Evolutionary conservation across 2,113 vertebrate genomes (phyloP).

Genomic region (Phrynosoma platyrhinos): DNA sequence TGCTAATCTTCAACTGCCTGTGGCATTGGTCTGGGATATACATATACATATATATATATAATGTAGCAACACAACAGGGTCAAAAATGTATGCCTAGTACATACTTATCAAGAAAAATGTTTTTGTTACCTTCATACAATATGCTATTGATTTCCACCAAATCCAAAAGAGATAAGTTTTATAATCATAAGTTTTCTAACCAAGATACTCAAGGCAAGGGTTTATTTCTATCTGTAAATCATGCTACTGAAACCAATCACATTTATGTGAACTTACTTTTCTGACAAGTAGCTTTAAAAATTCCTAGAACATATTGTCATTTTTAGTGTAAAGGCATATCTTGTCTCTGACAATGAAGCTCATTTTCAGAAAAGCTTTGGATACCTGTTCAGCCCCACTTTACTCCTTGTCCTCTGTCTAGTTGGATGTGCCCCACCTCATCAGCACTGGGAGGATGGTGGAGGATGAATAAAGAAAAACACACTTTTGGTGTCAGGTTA

Average conservation of each 20-base stretch:
- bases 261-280: background rate
- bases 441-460: too few relatives aligned
- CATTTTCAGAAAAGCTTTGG: too few relatives aligned
- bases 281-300: background rate
- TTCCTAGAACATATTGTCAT: background rate
- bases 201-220: background rate
- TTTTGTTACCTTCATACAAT: conserved; percentile 12
- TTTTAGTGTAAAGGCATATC: background rate
- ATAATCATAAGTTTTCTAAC: background rate
- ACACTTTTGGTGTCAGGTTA: too few relatives aligned
- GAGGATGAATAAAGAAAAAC: too few relatives aligned
- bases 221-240: conserved; percentile 5
- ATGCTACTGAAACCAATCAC: conserved; percentile 2
- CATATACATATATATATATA: too few relatives aligned
- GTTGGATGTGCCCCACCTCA: background rate
- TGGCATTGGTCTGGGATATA: background rate
- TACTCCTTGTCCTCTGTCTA: too few relatives aligned
- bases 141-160: conserved; percentile 5
- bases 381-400: too few relatives aligned
- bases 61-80: background rate
- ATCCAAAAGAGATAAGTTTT: conserved; percentile 16
- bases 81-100: background rate
- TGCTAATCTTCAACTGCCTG: background rate
- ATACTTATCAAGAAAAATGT: background rate
- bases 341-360: too few relatives aligned